Conservation (phyloP, 2,797 vertebrate species). For the Triplophysa yarkandensis region DNA sequence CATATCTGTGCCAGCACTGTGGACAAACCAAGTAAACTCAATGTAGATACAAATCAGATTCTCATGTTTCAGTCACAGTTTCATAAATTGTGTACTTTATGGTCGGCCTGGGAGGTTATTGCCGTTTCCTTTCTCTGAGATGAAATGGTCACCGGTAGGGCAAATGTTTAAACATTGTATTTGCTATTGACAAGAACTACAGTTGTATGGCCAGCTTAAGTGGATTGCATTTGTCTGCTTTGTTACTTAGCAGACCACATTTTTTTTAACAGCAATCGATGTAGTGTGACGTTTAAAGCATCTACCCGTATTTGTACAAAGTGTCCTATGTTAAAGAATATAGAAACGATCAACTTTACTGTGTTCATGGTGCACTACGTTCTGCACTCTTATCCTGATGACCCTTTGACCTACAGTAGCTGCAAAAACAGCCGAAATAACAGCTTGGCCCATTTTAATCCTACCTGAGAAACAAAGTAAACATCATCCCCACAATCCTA, state of each 20-base stretch:
- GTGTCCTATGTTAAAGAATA: too few species aligned
- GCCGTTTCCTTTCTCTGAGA: constrained; percentile 35
- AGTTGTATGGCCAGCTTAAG: not conserved
- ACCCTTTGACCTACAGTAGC: not conserved
- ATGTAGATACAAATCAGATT: constrained; percentile 10
- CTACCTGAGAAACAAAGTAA: constrained; percentile 1
- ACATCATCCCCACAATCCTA: not conserved
- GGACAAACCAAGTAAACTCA: not conserved
- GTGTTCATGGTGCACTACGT: not conserved
- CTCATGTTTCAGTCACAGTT: constrained; percentile 24
- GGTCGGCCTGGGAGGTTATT: constrained; percentile 36
- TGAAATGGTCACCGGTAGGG: constrained; percentile 8
- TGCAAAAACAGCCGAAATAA: not conserved
- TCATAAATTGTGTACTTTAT: not conserved
- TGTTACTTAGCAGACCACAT: not conserved
- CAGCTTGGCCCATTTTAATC: not conserved
- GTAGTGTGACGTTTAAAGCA: not conserved
- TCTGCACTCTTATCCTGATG: not conserved
- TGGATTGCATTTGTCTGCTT: not conserved
- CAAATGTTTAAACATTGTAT: constrained; percentile 39
- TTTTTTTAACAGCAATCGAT: not conserved
- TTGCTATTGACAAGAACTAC: not conserved
- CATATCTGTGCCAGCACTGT: not conserved
- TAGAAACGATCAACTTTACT: too few species aligned
- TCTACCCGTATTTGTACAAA: too few species aligned